These are phyloP conservation scores for Drosophila silvestris DNA, from an alignment of 2,888 invertebrate species.

Conservation along the genomic window DNA sequence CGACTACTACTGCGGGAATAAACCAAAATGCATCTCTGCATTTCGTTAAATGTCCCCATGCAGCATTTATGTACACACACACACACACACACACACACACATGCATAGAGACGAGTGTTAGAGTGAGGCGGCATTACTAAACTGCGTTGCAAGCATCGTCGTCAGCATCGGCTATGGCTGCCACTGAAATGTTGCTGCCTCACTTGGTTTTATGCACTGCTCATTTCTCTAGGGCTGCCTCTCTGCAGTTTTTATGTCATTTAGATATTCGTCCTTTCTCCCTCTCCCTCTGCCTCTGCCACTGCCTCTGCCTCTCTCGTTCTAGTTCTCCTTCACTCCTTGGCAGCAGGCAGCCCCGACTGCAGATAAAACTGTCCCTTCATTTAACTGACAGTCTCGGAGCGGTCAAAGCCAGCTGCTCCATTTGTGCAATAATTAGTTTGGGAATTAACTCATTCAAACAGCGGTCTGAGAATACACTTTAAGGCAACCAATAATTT, in stretches of 20 bases:
- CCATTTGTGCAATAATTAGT: not conserved
- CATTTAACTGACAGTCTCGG: not conserved
- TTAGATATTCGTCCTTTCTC: constrained; percentile 2
- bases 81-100: too few relatives aligned
- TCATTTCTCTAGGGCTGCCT: constrained; percentile 15
- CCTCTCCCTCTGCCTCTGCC: not conserved
- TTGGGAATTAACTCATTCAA: not conserved
- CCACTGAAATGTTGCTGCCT: constrained; percentile 50
- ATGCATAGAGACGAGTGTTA: not conserved
- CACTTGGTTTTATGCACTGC: constrained; percentile 55
- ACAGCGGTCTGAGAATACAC: not conserved
- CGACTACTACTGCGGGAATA: constrained; percentile 43
- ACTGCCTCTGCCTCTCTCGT: not conserved
- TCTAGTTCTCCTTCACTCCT: not conserved
- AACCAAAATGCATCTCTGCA: constrained; percentile 43
- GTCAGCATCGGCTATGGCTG: constrained; percentile 8
- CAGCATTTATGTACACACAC: not conserved
- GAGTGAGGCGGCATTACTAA: constrained; percentile 44
- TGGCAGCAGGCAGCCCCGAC: not conserved
- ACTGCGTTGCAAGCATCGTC: constrained; percentile 24
- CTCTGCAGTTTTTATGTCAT: constrained; percentile 19
- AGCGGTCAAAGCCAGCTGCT: not conserved
- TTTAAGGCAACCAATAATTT: not conserved
- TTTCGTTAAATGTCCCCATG: not conserved
- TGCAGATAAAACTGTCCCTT: not conserved